Conservation (phyloP, 2,888 invertebrate genomes). For the Perithous albicinctus region DNA sequence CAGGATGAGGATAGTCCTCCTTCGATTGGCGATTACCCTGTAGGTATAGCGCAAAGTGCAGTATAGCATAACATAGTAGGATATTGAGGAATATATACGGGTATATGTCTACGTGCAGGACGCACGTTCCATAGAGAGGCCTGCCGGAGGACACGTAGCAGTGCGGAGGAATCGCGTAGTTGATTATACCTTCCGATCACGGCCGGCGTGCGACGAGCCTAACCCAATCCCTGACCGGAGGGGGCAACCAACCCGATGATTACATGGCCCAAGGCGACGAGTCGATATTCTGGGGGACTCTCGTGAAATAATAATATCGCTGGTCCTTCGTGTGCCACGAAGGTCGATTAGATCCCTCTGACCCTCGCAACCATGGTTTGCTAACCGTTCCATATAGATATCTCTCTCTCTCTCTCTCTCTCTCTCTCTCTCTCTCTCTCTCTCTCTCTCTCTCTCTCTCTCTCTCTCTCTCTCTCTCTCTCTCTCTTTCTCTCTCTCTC, state of each 20-base stretch:
- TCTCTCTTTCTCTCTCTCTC: background rate
- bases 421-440: background rate
- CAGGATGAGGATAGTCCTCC: slow-evolving; percentile 37
- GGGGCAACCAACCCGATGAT: slow-evolving; percentile 75
- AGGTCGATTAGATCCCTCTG: slow-evolving; percentile 12
- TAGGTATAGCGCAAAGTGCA: slow-evolving; percentile 45
- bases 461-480: background rate
- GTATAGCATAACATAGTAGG: slow-evolving; percentile 58
- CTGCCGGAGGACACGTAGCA: slow-evolving; percentile 46
- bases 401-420: background rate
- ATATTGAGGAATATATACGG: slow-evolving; percentile 23
- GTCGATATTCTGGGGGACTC: slow-evolving; percentile 73
- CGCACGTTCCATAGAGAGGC: slow-evolving; percentile 43
- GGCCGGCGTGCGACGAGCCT: slow-evolving; percentile 57
- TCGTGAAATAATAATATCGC: slow-evolving; percentile 78
- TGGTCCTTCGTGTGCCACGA: slow-evolving; percentile 20
- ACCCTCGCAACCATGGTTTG: slow-evolving; percentile 2
- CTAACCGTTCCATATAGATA: background rate
- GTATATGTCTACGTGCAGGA: slow-evolving; percentile 36
- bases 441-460: background rate
- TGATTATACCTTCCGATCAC: slow-evolving; percentile 70
- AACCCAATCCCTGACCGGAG: slow-evolving; percentile 66
- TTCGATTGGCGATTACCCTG: slow-evolving; percentile 59
- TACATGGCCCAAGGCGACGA: slow-evolving; percentile 76
- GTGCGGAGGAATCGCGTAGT: slow-evolving; percentile 57